These are phyloP conservation scores for Drosophila setosimentum DNA, from an alignment of 2,888 invertebrate genomes.

Conservation along the genomic window DNA sequence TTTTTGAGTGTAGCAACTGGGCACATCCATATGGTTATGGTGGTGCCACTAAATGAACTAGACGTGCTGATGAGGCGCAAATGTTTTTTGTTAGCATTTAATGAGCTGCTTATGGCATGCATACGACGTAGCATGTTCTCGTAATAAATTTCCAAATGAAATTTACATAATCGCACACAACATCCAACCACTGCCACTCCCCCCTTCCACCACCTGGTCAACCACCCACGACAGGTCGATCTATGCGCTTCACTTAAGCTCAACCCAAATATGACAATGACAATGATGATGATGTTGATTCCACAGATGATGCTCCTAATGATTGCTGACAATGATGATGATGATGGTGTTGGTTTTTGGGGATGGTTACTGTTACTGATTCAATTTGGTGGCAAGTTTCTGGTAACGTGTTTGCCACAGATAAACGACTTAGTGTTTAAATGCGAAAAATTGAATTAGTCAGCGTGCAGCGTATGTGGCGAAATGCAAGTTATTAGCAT, in stretches of 20 bases:
- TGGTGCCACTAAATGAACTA: conserved; percentile 21
- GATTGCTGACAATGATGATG: conserved; percentile 22
- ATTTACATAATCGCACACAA: conserved; percentile 71
- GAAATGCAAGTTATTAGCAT: conserved; percentile 55
- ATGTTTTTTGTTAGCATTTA: conserved; percentile 50
- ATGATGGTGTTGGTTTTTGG: conserved; percentile 40
- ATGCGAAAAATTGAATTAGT: conserved; percentile 66
- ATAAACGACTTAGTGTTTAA: conserved; percentile 76
- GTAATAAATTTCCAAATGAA: conserved; percentile 68
- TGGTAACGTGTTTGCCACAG: conserved; percentile 62
- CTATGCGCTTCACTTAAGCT: conserved; percentile 40
- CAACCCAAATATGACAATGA: conserved; percentile 42
- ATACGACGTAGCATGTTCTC: conserved; percentile 40
- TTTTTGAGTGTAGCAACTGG: neutral
- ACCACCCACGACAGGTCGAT: neutral
- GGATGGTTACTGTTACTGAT: conserved; percentile 54
- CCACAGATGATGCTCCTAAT: conserved; percentile 35
- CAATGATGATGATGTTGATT: conserved; percentile 10
- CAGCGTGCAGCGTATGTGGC: conserved; percentile 33
- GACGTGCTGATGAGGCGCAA: conserved; percentile 39
- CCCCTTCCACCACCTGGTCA: too few species aligned
- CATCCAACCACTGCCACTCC: neutral
- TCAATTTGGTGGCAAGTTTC: conserved; percentile 58
- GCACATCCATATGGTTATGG: neutral
- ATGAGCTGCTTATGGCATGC: conserved; percentile 77